Percentiles rank a stretch among this genome's conserved stretches.
These are phyloP conservation scores for Mustela lutreola DNA, from an alignment of 2,113 vertebrate genomes.

Conservation along the genomic window DNA sequence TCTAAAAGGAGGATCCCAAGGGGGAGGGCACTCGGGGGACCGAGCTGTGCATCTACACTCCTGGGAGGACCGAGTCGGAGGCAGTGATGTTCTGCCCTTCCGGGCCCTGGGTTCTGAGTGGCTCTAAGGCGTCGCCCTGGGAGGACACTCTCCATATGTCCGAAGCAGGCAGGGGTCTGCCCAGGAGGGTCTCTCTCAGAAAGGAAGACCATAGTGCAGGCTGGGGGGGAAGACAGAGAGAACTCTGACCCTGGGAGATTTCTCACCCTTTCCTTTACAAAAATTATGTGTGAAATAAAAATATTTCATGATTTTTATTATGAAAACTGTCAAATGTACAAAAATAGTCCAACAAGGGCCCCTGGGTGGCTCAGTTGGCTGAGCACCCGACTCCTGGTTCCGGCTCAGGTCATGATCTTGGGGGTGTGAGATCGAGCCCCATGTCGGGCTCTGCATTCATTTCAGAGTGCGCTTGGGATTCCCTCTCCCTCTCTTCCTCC, in stretches of 20 bases:
- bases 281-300: neutral
- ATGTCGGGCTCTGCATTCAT: neutral
- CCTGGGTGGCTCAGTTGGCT: neutral
- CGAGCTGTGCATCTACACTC: accelerated
- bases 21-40: no score
- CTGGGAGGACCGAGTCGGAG: neutral
- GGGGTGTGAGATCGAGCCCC: neutral
- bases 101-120: neutral
- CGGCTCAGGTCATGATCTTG: neutral
- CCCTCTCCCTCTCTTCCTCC: neutral
- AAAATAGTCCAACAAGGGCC: neutral
- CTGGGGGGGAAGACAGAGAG: neutral
- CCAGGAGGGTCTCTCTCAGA: neutral
- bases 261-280: neutral
- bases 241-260: neutral
- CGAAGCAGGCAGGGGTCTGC: neutral
- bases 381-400: neutral
- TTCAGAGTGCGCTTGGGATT: neutral
- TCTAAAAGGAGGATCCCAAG: neutral
- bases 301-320: neutral
- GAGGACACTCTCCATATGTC: neutral
- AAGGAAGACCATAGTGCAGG: neutral
- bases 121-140: accelerated
- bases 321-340: neutral
- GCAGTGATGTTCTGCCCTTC: accelerated